A percentile compares a stretch with the other conserved stretches of the same genome.
These are phyloP conservation scores for Dipodomys ordii DNA, from an alignment of 2,113 vertebrate genomes.

Conservation along the genomic window DNA sequence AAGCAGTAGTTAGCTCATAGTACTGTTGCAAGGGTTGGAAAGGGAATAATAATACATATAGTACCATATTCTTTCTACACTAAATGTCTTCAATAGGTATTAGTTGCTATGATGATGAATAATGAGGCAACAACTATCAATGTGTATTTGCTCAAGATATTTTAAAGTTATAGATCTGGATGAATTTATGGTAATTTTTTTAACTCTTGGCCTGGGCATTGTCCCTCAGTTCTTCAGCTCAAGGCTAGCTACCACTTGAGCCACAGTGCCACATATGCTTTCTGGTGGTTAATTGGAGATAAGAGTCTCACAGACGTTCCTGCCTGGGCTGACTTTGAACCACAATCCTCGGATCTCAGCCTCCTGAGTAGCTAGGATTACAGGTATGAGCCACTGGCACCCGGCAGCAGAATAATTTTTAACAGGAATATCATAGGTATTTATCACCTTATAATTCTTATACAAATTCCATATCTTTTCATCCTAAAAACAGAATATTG, in stretches of 20 bases:
- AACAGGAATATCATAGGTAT: background rate
- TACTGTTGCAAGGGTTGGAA: background rate
- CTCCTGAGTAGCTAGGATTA: no score
- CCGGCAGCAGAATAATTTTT: background rate
- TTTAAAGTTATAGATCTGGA: background rate
- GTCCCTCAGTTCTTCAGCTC: no score
- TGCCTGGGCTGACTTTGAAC: no score
- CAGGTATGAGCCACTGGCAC: no score
- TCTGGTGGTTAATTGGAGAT: no score
- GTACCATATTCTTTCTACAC: background rate
- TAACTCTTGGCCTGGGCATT: no score
- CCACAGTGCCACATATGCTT: no score
- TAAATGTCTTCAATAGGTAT: background rate
- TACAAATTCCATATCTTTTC: slow-evolving; percentile 7
- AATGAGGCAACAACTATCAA: background rate
- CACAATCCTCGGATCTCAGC: no score
- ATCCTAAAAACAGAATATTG: background rate
- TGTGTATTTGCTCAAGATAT: background rate
- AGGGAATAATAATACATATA: background rate
- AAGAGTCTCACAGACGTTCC: no score
- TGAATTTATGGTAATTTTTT: background rate
- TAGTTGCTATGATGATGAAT: background rate
- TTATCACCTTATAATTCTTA: background rate
- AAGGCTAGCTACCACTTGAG: no score
- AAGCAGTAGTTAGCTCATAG: background rate